These are phyloP conservation scores for Diaperis boleti DNA, from an alignment of 2,888 invertebrate genomes.

Conservation along the genomic window DNA sequence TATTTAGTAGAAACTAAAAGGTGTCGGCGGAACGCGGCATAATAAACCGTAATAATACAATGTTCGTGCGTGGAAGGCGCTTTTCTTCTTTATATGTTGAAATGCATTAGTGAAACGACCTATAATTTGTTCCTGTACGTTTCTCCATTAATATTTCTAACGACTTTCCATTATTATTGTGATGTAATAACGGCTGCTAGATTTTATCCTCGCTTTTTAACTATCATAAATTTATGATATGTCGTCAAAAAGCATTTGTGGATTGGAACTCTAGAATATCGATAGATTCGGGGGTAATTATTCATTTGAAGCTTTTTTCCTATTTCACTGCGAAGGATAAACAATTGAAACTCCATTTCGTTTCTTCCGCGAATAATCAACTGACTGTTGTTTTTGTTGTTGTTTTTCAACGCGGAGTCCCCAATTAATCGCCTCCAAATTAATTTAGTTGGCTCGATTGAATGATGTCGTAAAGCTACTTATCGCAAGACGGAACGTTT, in stretches of 20 bases:
- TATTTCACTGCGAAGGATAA: no score
- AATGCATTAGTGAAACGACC: not conserved
- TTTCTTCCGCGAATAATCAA: slow-evolving; percentile 9
- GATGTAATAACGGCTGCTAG: not conserved
- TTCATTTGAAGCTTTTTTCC: no score
- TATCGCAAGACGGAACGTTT: slow-evolving; percentile 30
- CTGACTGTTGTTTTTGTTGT: not conserved
- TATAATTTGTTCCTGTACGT: not conserved
- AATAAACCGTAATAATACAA: no score
- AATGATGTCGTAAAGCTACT: slow-evolving; percentile 25
- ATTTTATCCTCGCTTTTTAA: not conserved
- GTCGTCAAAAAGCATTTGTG: not conserved
- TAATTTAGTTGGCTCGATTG: slow-evolving; percentile 26
- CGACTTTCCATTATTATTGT: slow-evolving; percentile 1
- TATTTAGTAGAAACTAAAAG: no score
- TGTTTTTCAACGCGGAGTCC: slow-evolving; percentile 13
- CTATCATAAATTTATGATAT: not conserved
- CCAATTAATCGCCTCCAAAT: slow-evolving; percentile 28
- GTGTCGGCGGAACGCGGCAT: no score
- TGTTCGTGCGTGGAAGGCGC: no score
- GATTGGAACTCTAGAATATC: not conserved
- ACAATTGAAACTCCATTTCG: slow-evolving; percentile 2
- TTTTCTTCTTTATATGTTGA: not conserved
- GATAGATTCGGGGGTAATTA: not conserved
- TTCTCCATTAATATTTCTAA: slow-evolving; percentile 10